Base-by-base conservation (phyloP, 1,140 invertebrate species). In the Hyposmocoma kahamanoa region DNA sequence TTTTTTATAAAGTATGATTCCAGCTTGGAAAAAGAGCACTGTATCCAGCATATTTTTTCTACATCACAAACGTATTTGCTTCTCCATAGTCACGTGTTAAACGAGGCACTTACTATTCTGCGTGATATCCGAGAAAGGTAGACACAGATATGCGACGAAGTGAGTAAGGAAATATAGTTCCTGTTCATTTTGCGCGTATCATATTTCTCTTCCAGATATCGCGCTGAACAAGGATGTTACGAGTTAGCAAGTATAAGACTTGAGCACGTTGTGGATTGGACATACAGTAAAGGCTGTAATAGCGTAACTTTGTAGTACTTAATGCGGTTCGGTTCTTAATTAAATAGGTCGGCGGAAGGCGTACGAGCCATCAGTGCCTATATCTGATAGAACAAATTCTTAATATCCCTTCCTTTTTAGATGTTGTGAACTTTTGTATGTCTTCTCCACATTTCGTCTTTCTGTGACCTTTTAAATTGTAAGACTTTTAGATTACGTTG, bases 321-420 rank as follows among this genome's bases (percentile, higher is more conserved):
- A 26, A 26, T 36, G 15, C 32, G 32, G 32, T 36, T 36, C n/a
- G 32, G 15, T 17, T 36, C 13, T 2, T 36, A 36, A 13, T 3
- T n/a, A 17, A 10, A n/a, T 30, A 8, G 13, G 13, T n/a, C 18
- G 24, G 41, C 24, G 19, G 20, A 60, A 48, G 58, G 62, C 58
- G 44, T 53, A 50, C 41, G 42, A 56, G 53, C 60, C 59, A 53
- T 28, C 49, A 72, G 62, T 68, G 62, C 68, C 65, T 64, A 49
- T 50, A 59, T 50, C 47, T 45, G 56, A 63, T 65, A 62, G 56
- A 60, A 42, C 61, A 50, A 49, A 53, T 53, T 45, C 38, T 51
- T 42, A 17, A 15, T 41, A 42, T 20, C 21, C 24, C 28, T 34
- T 19, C 46, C 20, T 34, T 28, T 34, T 42, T 51, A 54, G 15